Percentiles rank a stretch among this genome's conserved stretches.
Conservation (phyloP, 2,113 vertebrate genomes). For the Cololabis saira region DNA sequence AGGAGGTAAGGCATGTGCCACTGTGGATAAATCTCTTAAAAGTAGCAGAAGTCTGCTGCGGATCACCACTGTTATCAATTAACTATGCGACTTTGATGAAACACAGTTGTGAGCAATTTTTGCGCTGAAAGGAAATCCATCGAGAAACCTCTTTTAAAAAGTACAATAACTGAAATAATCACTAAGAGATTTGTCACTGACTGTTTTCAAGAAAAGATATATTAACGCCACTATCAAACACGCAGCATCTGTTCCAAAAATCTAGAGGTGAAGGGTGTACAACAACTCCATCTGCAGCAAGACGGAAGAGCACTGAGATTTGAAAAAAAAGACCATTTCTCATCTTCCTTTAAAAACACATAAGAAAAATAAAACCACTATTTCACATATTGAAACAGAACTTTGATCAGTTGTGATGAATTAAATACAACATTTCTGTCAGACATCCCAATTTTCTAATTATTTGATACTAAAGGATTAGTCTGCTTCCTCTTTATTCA, state of each 20-base stretch:
- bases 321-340: conserved; percentile 64
- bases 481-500: too few relatives aligned
- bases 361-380: conserved; percentile 21
- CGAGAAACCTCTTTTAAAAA: conserved; percentile 17
- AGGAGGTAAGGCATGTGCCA: conserved; percentile 24
- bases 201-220: conserved; percentile 37
- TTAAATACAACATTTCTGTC: conserved; percentile 1
- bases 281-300: conserved; percentile 66
- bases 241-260: conserved; percentile 37
- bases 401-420: conserved; percentile 33
- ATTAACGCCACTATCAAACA: conserved; percentile 57
- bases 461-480: too few relatives aligned
- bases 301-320: conserved; percentile 74
- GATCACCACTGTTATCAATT: conserved; percentile 10
- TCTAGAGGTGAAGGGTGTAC: conserved; percentile 23
- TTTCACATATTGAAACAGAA: conserved; percentile 39
- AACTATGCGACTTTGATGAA: background rate
- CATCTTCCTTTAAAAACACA: conserved; percentile 40
- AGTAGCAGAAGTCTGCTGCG: background rate
- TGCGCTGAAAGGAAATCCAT: conserved; percentile 31
- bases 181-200: conserved; percentile 44
- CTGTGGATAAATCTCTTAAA: background rate
- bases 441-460: background rate
- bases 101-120: background rate
- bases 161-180: conserved; percentile 6